phyloP scores from a whole-genome alignment of 2,888 invertebrate genomes.

The Caenorhabditis sp. region DNA sequence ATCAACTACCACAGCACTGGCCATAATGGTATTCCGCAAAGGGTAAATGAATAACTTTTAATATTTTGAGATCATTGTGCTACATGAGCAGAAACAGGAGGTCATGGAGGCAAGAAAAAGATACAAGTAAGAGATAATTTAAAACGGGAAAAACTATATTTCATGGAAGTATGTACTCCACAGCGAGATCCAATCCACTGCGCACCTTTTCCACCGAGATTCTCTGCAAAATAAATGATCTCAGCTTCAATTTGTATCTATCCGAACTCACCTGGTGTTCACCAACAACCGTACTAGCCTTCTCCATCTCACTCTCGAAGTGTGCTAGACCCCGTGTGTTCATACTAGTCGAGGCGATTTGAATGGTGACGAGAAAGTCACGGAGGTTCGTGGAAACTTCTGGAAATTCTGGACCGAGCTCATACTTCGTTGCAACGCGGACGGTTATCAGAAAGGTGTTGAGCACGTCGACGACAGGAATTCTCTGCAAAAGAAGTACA shows the following conservation, averaged over 20 bases:
- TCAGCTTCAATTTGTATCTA: too few species aligned
- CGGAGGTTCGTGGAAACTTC: conserved; percentile 1
- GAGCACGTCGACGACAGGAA: neutral
- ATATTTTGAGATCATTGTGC: too few species aligned
- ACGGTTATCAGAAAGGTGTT: neutral
- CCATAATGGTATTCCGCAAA: too few species aligned
- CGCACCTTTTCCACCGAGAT: conserved; percentile 1
- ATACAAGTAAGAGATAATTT: too few species aligned
- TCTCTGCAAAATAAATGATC: neutral
- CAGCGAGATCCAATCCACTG: neutral
- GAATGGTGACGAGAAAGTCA: neutral
- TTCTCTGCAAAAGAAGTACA: neutral
- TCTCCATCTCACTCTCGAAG: neutral
- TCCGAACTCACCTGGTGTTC: neutral
- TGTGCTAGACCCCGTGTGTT: neutral
- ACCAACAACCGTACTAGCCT: neutral
- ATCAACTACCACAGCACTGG: too few species aligned
- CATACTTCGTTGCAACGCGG: neutral
- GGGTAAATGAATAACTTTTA: too few species aligned
- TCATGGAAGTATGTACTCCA: conserved; percentile 13
- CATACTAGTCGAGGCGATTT: neutral
- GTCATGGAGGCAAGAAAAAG: too few species aligned
- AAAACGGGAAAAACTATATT: neutral
- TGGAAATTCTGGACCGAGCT: neutral
- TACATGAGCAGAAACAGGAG: too few species aligned